Percentiles rank a stretch among this genome's conserved stretches.
Evolutionary conservation across 2,888 invertebrate species (phyloP).

Genomic region (Dasypolia templi): DNA sequence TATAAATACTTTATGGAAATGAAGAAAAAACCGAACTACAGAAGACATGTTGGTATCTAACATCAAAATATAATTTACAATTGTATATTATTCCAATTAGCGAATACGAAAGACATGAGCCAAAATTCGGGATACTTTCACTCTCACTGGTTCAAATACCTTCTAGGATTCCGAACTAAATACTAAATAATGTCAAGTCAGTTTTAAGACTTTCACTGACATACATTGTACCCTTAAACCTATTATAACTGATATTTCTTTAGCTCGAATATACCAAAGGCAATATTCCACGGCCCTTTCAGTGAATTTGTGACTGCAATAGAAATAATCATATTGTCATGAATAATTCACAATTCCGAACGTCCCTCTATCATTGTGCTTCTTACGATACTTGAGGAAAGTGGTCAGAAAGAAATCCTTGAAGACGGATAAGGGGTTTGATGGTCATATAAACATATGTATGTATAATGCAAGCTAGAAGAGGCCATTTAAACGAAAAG

Average conservation of each 20-base stretch:
- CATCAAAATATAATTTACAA: not conserved
- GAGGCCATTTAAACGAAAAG: slow-evolving; percentile 6
- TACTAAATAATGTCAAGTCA: not conserved
- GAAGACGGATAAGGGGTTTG: slow-evolving; percentile 29
- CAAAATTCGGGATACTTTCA: not conserved
- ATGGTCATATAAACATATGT: slow-evolving; percentile 25
- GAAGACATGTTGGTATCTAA: not conserved
- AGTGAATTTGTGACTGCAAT: slow-evolving; percentile 35
- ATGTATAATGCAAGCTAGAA: slow-evolving; percentile 1
- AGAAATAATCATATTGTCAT: slow-evolving; percentile 48
- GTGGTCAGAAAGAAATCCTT: slow-evolving; percentile 34
- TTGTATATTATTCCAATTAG: not conserved
- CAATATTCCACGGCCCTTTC: not conserved
- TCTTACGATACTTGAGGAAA: slow-evolving; percentile 42
- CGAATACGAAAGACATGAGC: not conserved
- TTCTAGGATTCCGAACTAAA: not conserved
- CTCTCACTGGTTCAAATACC: not conserved
- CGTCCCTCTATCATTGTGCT: slow-evolving; percentile 34
- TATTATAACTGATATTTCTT: not conserved
- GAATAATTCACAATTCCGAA: slow-evolving; percentile 46
- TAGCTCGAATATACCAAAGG: not conserved
- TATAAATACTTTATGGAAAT: slow-evolving; percentile 38
- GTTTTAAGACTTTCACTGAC: not conserved
- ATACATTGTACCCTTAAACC: not conserved
- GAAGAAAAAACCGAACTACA: not conserved